Percentiles rank a stretch among this genome's conserved stretches.
Conservation (phyloP, 2,888 invertebrate genomes). For the Xylocampa areola region DNA sequence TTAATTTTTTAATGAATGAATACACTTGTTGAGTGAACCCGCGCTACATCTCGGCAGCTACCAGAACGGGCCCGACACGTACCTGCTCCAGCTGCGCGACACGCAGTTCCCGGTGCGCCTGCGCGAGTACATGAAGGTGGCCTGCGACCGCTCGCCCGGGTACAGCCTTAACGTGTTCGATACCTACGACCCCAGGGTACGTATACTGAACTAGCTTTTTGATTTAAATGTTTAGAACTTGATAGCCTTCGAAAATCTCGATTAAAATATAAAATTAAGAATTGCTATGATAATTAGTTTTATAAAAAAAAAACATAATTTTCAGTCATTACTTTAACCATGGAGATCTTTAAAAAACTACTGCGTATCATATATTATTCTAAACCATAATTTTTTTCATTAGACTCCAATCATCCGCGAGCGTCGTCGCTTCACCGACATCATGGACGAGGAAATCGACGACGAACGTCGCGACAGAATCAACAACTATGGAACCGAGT, state of each 20-base stretch:
- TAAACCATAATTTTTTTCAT: slow-evolving; percentile 17
- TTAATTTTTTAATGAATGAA: no score
- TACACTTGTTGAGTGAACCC: no score
- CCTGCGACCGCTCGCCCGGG: slow-evolving; percentile 93
- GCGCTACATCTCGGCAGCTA: slow-evolving; percentile 91
- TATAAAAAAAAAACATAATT: no score
- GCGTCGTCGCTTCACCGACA: slow-evolving; percentile 96
- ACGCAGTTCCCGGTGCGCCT: slow-evolving; percentile 98
- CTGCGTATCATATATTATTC: no score
- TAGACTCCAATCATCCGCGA: slow-evolving; percentile 96
- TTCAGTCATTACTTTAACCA: no score
- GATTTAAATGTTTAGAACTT: no score
- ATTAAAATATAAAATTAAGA: no score
- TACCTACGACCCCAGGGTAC: slow-evolving; percentile 94
- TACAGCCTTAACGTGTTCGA: slow-evolving; percentile 92
- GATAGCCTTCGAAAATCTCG: no score
- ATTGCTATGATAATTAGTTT: no score
- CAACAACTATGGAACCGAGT: slow-evolving; percentile 93
- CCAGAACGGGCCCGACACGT: slow-evolving; percentile 99
- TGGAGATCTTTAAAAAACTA: no score
- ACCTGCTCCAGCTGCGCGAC: slow-evolving; percentile 97
- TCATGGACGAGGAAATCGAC: slow-evolving; percentile 98
- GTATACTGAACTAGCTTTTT: no score
- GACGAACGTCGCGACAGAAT: slow-evolving; percentile 96
- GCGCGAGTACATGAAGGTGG: slow-evolving; percentile 98